phyloP scores from a whole-genome alignment of 2,888 invertebrate species.

The Phlogophora meticulosa region DNA sequence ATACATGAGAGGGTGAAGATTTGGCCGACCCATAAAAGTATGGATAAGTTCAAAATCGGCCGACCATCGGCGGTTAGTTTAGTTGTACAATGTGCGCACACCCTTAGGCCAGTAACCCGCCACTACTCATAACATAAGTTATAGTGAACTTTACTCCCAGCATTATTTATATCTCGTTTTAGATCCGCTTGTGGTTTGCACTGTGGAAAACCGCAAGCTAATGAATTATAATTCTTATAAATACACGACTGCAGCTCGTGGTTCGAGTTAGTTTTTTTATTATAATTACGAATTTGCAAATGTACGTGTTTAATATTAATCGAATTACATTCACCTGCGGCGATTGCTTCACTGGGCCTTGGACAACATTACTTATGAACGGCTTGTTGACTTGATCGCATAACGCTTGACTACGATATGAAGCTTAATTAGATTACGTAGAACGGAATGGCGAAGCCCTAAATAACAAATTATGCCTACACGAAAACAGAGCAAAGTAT shows the following conservation, averaged over 20 bases:
- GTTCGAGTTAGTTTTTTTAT: slow-evolving; percentile 43
- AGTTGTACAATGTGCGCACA: not conserved
- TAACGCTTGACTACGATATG: slow-evolving; percentile 46
- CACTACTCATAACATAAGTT: slow-evolving; percentile 23
- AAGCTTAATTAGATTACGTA: slow-evolving; percentile 30
- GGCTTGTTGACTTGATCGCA: slow-evolving; percentile 46
- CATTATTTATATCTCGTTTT: slow-evolving; percentile 37
- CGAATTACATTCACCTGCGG: slow-evolving; percentile 48
- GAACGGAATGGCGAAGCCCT: slow-evolving; percentile 30
- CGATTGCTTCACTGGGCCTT: slow-evolving; percentile 56
- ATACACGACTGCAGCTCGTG: slow-evolving; percentile 16
- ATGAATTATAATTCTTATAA: slow-evolving; percentile 39
- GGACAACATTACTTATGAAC: slow-evolving; percentile 50
- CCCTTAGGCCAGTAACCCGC: slow-evolving; percentile 1
- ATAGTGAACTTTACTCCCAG: slow-evolving; percentile 23
- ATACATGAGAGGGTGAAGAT: slow-evolving; percentile 2
- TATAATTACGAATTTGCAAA: slow-evolving; percentile 46
- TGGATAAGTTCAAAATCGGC: not conserved
- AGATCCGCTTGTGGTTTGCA: slow-evolving; percentile 22
- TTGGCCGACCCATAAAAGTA: not conserved
- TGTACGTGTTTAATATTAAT: slow-evolving; percentile 53
- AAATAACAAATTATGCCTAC: slow-evolving; percentile 25
- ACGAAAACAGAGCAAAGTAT: slow-evolving; percentile 6
- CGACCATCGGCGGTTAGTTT: not conserved
- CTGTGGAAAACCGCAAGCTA: slow-evolving; percentile 23